Conservation (phyloP, 2,797 vertebrate genomes). For the Ciconia nigra region DNA sequence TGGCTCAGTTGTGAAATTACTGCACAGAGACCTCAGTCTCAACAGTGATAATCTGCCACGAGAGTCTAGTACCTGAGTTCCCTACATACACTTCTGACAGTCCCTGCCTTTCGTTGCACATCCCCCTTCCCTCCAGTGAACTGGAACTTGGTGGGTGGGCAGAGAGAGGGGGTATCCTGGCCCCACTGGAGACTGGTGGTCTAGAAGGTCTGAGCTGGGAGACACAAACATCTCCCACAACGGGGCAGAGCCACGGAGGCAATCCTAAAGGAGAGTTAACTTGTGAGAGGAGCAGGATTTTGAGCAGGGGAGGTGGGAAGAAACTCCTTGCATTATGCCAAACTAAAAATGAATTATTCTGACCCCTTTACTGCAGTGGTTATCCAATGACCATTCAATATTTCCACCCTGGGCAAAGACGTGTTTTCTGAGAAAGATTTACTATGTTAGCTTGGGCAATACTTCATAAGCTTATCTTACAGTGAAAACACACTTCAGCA, state of each 20-base stretch:
- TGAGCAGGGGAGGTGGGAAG: neutral
- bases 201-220: neutral
- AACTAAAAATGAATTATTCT: conserved; percentile 65
- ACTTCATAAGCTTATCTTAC: conserved; percentile 70
- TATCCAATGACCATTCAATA: conserved; percentile 71
- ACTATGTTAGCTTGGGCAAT: conserved; percentile 73
- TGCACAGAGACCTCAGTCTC: neutral
- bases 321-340: conserved; percentile 11
- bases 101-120: neutral
- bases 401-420: conserved; percentile 70
- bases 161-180: neutral
- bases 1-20: neutral
- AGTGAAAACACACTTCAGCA: conserved; percentile 67
- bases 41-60: accelerated
- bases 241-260: neutral
- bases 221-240: neutral
- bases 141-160: neutral
- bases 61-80: accelerated
- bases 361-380: conserved; percentile 63
- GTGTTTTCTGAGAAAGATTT: conserved; percentile 73
- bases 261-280: neutral
- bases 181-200: neutral
- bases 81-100: neutral
- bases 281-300: neutral
- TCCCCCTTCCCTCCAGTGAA: neutral